A percentile compares a stretch with the other conserved stretches of the same genome.
These are phyloP conservation scores for Entomobrya multifasciata DNA, from an alignment of 2,888 invertebrate genomes.

Conservation along the genomic window DNA sequence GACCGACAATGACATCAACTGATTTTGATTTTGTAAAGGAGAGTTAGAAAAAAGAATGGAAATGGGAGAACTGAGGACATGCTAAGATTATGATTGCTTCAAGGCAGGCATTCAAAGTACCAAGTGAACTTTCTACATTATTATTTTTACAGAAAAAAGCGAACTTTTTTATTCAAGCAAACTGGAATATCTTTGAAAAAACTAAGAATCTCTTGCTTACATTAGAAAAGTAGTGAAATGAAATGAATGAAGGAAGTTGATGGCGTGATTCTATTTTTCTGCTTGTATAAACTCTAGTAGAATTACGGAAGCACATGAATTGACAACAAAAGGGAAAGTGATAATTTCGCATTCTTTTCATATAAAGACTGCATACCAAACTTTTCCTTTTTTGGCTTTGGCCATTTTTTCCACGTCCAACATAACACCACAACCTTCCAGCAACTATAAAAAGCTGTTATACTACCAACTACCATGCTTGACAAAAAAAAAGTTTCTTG, in stretches of 20 bases:
- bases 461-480: no score
- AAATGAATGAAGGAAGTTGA: no score
- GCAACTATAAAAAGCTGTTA: neutral
- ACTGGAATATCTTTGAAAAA: no score
- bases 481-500: neutral
- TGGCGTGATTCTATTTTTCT: neutral
- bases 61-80: neutral
- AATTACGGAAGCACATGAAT: slow-evolving; percentile 16
- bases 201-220: no score
- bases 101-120: neutral
- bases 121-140: neutral
- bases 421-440: no score
- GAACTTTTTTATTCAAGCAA: neutral
- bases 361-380: neutral
- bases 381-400: slow-evolving; percentile 15
- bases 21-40: no score
- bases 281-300: neutral
- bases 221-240: no score
- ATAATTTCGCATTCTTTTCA: neutral
- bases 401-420: slow-evolving; percentile 8
- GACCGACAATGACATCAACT: slow-evolving; percentile 16
- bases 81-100: neutral
- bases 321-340: slow-evolving; percentile 28
- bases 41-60: neutral
- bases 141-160: neutral